Evolutionary conservation across 2,113 vertebrate species (phyloP).

Genomic region (Atrichornis clamosus): DNA sequence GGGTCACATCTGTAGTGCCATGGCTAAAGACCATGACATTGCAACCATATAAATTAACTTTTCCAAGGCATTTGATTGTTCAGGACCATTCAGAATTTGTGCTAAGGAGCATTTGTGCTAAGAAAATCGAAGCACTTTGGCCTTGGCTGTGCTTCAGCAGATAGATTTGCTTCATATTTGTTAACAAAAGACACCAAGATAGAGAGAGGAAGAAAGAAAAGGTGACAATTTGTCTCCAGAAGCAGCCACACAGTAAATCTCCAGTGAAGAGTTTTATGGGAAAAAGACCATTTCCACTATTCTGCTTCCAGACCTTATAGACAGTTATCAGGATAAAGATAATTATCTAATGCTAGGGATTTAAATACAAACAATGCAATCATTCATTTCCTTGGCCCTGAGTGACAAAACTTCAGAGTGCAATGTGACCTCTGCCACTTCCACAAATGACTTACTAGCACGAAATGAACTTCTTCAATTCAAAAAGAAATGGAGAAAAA

Average conservation of each 20-base stretch:
- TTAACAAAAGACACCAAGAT: background rate
- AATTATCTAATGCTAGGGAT: background rate
- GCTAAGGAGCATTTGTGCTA: background rate
- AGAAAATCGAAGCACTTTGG: background rate
- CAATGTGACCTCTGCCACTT: background rate
- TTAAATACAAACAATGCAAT: slow-evolving; percentile 24
- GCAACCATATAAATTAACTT: background rate
- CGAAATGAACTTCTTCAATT: background rate
- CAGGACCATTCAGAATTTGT: background rate
- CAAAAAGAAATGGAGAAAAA: background rate
- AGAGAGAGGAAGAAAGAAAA: background rate
- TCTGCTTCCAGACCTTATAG: background rate
- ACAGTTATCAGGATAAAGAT: background rate
- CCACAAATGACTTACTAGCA: background rate
- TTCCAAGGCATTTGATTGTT: background rate
- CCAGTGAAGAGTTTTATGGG: background rate
- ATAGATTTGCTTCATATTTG: slow-evolving; percentile 2
- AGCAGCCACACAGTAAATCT: slow-evolving; percentile 10
- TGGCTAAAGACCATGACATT: background rate
- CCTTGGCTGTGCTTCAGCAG: background rate
- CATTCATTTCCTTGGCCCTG: background rate
- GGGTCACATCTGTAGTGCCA: background rate
- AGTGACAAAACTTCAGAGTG: background rate
- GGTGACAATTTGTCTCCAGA: slow-evolving; percentile 11
- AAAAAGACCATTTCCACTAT: background rate